Percentiles rank a stretch among this genome's conserved stretches.
These are phyloP conservation scores for Hestina assimilis DNA, from an alignment of 1,140 invertebrate genomes.

Conservation along the genomic window DNA sequence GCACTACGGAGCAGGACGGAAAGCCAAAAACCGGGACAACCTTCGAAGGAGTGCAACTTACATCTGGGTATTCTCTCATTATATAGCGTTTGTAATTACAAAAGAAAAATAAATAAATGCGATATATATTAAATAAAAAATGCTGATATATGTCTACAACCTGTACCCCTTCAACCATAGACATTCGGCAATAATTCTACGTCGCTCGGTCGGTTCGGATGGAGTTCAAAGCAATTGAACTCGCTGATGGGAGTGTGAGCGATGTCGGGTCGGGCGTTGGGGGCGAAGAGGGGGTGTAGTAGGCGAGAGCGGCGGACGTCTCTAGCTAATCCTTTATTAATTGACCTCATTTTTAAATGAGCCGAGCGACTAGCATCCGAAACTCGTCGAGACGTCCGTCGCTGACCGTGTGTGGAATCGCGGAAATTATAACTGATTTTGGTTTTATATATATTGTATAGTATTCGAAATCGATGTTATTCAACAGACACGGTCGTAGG, in stretches of 20 bases:
- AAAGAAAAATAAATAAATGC: slow-evolving; percentile 74
- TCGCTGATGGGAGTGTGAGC: slow-evolving; percentile 35
- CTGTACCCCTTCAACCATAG: slow-evolving; percentile 75
- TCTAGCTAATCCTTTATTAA: slow-evolving; percentile 69
- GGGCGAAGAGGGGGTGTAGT: slow-evolving; percentile 11
- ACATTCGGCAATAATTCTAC: slow-evolving; percentile 70
- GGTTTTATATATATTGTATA: slow-evolving; percentile 2
- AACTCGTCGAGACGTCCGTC: slow-evolving; percentile 46
- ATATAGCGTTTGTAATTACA: slow-evolving; percentile 64
- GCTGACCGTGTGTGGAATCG: slow-evolving; percentile 33
- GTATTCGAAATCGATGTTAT: not conserved
- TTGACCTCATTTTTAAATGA: slow-evolving; percentile 70
- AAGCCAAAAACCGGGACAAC: slow-evolving; percentile 79
- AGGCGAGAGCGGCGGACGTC: slow-evolving; percentile 51
- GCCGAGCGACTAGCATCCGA: slow-evolving; percentile 32
- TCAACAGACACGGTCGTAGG: not conserved
- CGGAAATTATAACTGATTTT: slow-evolving; percentile 37
- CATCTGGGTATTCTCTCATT: slow-evolving; percentile 51
- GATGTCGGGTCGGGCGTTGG: slow-evolving; percentile 19
- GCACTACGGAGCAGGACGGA: slow-evolving; percentile 59
- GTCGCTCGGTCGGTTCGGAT: slow-evolving; percentile 51
- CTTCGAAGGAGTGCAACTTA: slow-evolving; percentile 77
- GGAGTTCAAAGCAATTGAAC: slow-evolving; percentile 71
- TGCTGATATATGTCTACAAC: slow-evolving; percentile 71
- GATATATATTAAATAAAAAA: slow-evolving; percentile 75